Base-by-base conservation (phyloP, 2,113 vertebrate genomes). In the Ammospiza nelsoni region DNA sequence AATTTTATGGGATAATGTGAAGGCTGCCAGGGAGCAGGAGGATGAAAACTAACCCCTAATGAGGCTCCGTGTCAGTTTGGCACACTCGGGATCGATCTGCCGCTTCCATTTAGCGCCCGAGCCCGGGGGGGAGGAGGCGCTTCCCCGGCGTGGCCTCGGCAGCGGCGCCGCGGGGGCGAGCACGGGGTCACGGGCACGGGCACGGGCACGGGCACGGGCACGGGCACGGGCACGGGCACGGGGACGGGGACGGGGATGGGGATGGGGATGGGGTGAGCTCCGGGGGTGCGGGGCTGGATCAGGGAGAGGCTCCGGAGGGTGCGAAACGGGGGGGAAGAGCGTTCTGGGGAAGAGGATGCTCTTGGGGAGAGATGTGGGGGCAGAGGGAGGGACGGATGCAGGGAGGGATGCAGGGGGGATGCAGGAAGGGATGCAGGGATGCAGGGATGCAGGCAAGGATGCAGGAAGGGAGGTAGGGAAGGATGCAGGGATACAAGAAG, bases 1-100 rank as follows among this genome's bases (percentile, higher is more conserved):
- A 98, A 98, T 98, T 98, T 98, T 98, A 98, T 98, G 98, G 98
- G 98, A 98, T 98, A 98, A 98, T 98, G 98, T 98, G 98, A 98
- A 98, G 98, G 98, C 98, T 98, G 98, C 98, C 98, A 98, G 97
- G 97, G 97, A 98, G 97, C 98, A 94, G 94, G 96, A 98, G 97
- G 98, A 98, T 98, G 98, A 97, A 97, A 98, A 97, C 97, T 95
- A 95, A 97, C 97, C 91, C 96, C 97, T 98, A 98, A 98, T 98
- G 98, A 98, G 98, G 89, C 95, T 97, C 97, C 89, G 94, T 96
- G 96, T 97, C 97, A 85, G 97, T 94, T 94, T 95, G 81, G 97
- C 97, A 97, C 98, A 97, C 94, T 89, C 87, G 23, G 97, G 77
- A 98, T 98, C 96, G 97, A 98, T 98, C 98, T 95, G 94, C 96